Evolutionary conservation across 2,797 vertebrate species (phyloP), one percentile per base, ranked within the genome.

Genomic region (Lacerta viridis): DNA sequence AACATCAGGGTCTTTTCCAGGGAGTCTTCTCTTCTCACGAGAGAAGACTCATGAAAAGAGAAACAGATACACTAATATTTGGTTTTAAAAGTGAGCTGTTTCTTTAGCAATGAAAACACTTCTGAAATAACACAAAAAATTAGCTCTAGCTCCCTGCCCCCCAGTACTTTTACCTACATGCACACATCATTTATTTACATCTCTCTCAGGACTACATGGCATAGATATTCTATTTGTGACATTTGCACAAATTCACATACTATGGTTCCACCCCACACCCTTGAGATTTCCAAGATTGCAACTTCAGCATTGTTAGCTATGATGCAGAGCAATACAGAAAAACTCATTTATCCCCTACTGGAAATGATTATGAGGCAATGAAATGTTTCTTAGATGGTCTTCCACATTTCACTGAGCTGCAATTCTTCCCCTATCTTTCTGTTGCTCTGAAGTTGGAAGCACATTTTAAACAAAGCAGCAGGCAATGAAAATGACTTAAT

Each of bases 271-370:
- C 27, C 29, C 33, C 91, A 91, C 90, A 93, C 91, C 87, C 68
- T 80, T 74, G 39, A 83, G 77, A 91, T 85, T 91, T 84, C 91
- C 83, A 91, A 88, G 87, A 91, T 61, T 90, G 91, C 89, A 87
- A 68, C 83, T 93, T 95, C 93, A 93, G 89, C 92, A 91, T 91
- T 92, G 90, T 89, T 92, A 93, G 80, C 68, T 92, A 61, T 93
- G 80, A 78, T 80, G 78, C 84, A 85, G 86, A 92, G 92, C 88
- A 93, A 91, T 91, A 84, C 74, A 91, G 92, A 72, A 89, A 88
- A 85, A 69, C 29, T 66, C 59, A 61, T 92, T 92, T 91, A 92
- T 94, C 84, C 74, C 92, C 66, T 90, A 82, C 69, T 87, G 85
- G 83, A 94, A 93, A 85, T 83, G 74, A 88, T 90, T 0, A 1